These are phyloP conservation scores for Denticeps clupeoides DNA, from an alignment of 2,797 vertebrate genomes.

Conservation along the genomic window DNA sequence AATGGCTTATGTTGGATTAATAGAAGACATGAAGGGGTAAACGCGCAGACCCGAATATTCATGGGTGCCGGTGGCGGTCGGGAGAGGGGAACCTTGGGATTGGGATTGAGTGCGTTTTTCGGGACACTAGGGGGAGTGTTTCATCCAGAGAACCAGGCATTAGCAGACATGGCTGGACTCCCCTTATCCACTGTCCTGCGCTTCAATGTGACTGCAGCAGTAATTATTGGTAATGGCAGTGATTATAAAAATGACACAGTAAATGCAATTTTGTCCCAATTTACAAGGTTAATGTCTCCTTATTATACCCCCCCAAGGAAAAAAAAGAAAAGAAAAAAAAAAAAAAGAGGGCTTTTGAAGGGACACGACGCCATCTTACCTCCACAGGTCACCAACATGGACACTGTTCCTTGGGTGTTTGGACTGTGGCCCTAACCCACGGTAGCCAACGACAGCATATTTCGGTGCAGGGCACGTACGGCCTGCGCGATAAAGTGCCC, in stretches of 20 bases:
- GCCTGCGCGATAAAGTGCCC: no score
- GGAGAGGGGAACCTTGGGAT: background rate
- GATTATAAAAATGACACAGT: constrained; percentile 39
- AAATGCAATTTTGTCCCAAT: constrained; percentile 37
- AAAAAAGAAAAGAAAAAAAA: no score
- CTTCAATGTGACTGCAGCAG: constrained; percentile 30
- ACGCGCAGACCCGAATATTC: constrained; percentile 1
- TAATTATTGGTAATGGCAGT: constrained; percentile 40
- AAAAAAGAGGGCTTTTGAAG: constrained; percentile 31
- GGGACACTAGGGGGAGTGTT: constrained; percentile 29
- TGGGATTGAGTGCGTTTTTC: background rate
- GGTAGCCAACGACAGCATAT: no score
- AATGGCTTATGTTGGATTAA: constrained; percentile 9
- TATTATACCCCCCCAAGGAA: constrained; percentile 32
- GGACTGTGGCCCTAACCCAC: no score
- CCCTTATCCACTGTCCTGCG: constrained; percentile 20
- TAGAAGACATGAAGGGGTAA: constrained; percentile 4
- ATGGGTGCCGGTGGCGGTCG: background rate
- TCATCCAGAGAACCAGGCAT: constrained; percentile 11
- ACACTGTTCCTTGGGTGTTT: no score
- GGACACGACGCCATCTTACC: constrained; percentile 27
- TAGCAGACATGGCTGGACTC: constrained; percentile 11
- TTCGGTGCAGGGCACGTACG: no score
- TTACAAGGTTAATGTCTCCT: constrained; percentile 37
- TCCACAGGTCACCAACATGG: no score